A percentile compares a stretch with the other conserved stretches of the same genome.
Evolutionary conservation across 2,797 vertebrate species (phyloP).

Genomic region (Brachymystax lenok): DNA sequence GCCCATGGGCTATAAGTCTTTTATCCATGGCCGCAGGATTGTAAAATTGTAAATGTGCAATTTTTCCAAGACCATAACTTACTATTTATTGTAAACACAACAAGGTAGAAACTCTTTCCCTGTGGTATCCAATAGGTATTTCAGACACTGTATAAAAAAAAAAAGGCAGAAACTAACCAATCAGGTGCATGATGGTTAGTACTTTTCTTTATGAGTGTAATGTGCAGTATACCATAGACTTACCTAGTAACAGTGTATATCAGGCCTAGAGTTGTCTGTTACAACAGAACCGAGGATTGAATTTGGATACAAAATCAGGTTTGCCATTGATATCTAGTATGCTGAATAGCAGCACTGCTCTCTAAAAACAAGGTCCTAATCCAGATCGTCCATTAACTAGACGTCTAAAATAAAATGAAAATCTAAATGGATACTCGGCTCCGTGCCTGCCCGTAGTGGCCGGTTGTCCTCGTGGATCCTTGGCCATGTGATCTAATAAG

Average conservation of each 20-base stretch:
- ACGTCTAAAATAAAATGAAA: neutral
- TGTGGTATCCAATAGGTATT: too few relatives aligned
- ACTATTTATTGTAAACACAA: too few relatives aligned
- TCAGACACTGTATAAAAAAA: too few relatives aligned
- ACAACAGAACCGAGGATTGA: neutral
- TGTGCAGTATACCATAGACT: neutral
- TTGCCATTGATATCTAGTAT: neutral
- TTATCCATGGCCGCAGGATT: too few relatives aligned
- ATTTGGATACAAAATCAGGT: neutral
- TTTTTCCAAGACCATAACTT: too few relatives aligned
- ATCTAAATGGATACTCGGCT: neutral
- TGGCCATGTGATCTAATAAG: constrained; percentile 56
- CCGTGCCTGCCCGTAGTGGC: neutral
- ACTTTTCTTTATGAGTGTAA: neutral
- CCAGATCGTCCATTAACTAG: neutral
- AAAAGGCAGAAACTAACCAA: too few relatives aligned
- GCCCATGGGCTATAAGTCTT: too few relatives aligned
- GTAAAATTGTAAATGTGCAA: too few relatives aligned
- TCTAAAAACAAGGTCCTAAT: neutral
- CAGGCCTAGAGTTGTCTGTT: neutral
- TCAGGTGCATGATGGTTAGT: neutral
- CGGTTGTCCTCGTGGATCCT: constrained; percentile 1
- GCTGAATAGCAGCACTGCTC: neutral
- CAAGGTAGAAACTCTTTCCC: too few relatives aligned
- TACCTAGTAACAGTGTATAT: neutral